A percentile compares a stretch with the other conserved stretches of the same genome.
phyloP scores from a whole-genome alignment of 2,113 vertebrate species.

The Onychostruthus taczanowskii region DNA sequence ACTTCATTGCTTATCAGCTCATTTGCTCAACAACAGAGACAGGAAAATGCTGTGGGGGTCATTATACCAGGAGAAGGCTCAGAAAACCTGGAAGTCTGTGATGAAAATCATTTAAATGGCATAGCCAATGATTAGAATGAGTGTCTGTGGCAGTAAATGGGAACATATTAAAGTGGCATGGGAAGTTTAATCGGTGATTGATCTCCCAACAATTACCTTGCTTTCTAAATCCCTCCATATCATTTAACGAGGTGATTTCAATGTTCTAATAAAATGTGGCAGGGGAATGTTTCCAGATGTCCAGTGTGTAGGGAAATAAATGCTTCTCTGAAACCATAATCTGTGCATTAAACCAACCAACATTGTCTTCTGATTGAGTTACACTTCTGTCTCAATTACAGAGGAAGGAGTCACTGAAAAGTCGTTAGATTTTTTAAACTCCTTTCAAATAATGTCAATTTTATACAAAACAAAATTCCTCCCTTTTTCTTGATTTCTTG shows the following conservation, averaged over 20 bases:
- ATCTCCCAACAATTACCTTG: constrained; percentile 26
- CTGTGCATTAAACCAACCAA: neutral
- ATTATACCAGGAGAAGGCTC: neutral
- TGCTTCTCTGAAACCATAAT: neutral
- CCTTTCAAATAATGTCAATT: neutral
- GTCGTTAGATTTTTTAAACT: neutral
- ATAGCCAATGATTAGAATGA: neutral
- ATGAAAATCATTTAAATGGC: constrained; percentile 20
- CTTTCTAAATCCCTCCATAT: constrained; percentile 18
- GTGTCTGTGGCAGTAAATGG: constrained; percentile 24
- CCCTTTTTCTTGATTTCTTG: neutral
- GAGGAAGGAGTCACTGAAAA: neutral
- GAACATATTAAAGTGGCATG: constrained; percentile 16
- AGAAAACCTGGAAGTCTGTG: constrained; percentile 10
- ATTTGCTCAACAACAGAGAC: neutral
- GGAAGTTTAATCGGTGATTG: constrained; percentile 24
- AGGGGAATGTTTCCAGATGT: constrained; percentile 52
- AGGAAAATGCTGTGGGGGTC: neutral
- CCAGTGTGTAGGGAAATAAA: neutral
- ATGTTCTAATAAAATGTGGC: constrained; percentile 59
- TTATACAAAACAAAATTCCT: neutral
- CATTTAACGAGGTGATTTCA: constrained; percentile 55
- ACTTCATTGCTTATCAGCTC: constrained; percentile 8
- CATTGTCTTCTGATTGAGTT: neutral
- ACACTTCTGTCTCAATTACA: neutral